Evolutionary conservation across 1,140 invertebrate genomes (phyloP).

Genomic region (Drosophila neocordata): DNA sequence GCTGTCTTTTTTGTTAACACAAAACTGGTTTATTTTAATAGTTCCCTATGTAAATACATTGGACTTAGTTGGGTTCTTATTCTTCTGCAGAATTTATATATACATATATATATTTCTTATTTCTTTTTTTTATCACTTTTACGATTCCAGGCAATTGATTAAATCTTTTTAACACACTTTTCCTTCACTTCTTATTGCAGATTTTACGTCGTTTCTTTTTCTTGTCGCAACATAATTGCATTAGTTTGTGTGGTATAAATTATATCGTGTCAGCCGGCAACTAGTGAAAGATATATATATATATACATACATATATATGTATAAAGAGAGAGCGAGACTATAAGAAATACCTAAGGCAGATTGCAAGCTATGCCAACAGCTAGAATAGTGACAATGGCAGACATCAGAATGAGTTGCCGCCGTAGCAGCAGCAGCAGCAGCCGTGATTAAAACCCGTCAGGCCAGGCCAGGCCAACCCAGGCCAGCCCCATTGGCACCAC

Average conservation of each 20-base stretch:
- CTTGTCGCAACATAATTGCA: slow-evolving; percentile 63
- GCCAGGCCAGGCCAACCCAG: slow-evolving; percentile 45
- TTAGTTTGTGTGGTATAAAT: slow-evolving; percentile 54
- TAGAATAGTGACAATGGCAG: slow-evolving; percentile 65
- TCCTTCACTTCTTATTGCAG: slow-evolving; percentile 52
- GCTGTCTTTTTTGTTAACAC: not conserved
- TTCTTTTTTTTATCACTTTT: slow-evolving; percentile 1
- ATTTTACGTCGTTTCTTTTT: slow-evolving; percentile 66
- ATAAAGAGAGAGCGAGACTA: slow-evolving; percentile 30
- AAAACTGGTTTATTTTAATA: not conserved
- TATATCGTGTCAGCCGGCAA: slow-evolving; percentile 44
- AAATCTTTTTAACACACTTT: slow-evolving; percentile 39
- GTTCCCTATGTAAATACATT: no score
- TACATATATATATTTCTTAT: slow-evolving; percentile 20
- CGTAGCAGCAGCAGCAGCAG: slow-evolving; percentile 64
- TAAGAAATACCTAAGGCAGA: slow-evolving; percentile 38
- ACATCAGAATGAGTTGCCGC: slow-evolving; percentile 68
- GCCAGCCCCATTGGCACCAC: slow-evolving; percentile 67
- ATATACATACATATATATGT: not conserved
- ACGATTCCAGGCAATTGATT: slow-evolving; percentile 4
- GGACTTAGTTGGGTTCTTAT: not conserved
- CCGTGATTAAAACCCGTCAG: slow-evolving; percentile 79
- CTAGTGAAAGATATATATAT: not conserved
- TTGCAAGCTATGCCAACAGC: slow-evolving; percentile 39
- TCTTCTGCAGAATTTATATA: not conserved